phyloP scores from a whole-genome alignment of 2,797 vertebrate genomes.

The Chaetodon trifasciatus region DNA sequence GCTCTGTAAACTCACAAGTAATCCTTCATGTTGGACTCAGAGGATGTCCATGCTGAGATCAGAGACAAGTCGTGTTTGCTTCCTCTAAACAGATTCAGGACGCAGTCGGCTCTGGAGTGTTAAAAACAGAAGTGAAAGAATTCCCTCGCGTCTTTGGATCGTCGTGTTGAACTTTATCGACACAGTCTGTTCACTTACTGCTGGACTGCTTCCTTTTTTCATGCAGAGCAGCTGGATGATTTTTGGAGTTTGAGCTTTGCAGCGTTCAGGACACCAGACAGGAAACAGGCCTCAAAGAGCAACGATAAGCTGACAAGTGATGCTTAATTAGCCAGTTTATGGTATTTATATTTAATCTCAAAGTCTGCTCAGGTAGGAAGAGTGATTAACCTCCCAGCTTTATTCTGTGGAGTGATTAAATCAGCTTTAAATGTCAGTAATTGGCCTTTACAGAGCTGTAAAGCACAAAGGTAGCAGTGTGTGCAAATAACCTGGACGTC shows the following conservation, averaged over 20 bases:
- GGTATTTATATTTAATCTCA: too few relatives aligned
- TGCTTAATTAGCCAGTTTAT: not conserved
- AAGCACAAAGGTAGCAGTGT: slow-evolving; percentile 26
- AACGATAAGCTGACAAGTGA: too few relatives aligned
- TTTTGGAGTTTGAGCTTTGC: not conserved
- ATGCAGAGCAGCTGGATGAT: too few relatives aligned
- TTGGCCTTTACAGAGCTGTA: slow-evolving; percentile 19
- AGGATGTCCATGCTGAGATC: not conserved
- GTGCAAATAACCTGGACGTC: not conserved
- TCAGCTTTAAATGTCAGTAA: not conserved
- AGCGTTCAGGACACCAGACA: not conserved
- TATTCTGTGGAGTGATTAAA: slow-evolving; percentile 7
- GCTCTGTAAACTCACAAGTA: not conserved
- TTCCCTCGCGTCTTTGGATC: not conserved
- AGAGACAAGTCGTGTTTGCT: not conserved
- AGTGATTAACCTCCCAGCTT: not conserved
- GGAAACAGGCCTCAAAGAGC: too few relatives aligned
- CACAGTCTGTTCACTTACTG: not conserved
- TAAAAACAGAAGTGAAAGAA: not conserved
- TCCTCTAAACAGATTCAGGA: not conserved
- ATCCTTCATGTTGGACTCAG: not conserved
- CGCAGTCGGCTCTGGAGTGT: not conserved
- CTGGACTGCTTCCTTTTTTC: not conserved
- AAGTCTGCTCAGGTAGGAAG: not conserved
- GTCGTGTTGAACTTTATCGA: too few relatives aligned